These are phyloP conservation scores for Tapirus terrestris DNA, from an alignment of 2,113 vertebrate species.

Conservation along the genomic window DNA sequence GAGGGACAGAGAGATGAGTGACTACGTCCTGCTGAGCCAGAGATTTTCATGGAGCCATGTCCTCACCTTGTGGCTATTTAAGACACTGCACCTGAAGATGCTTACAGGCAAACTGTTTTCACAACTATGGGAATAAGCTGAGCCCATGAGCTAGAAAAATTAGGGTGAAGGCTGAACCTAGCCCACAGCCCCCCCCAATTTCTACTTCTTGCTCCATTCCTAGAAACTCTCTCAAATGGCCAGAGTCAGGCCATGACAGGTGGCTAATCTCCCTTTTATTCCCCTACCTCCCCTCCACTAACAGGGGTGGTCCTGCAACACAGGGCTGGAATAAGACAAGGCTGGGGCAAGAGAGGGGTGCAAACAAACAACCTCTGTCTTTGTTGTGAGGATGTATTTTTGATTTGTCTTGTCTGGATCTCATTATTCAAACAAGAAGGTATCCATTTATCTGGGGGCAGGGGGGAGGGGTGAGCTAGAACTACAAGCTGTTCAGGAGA, in stretches of 20 bases:
- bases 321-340: not conserved
- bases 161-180: not conserved
- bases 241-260: not conserved
- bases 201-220: not conserved
- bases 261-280: not conserved
- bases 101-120: not conserved
- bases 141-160: not conserved
- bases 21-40: not conserved
- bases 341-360: not conserved
- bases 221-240: not conserved
- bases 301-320: not conserved
- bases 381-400: not conserved
- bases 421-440: not conserved
- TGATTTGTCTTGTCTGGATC: not conserved
- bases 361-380: not conserved
- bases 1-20: not conserved
- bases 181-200: not conserved
- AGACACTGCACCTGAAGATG: not conserved
- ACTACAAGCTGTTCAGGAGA: not conserved
- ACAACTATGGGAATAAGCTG: not conserved
- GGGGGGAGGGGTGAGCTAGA: not conserved
- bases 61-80: conserved; percentile 41
- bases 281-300: not conserved
- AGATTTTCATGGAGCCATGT: not conserved
- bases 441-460: not conserved